Evolutionary conservation across 1,140 invertebrate genomes (phyloP).

Genomic region (Ctenoplectra terminalis): DNA sequence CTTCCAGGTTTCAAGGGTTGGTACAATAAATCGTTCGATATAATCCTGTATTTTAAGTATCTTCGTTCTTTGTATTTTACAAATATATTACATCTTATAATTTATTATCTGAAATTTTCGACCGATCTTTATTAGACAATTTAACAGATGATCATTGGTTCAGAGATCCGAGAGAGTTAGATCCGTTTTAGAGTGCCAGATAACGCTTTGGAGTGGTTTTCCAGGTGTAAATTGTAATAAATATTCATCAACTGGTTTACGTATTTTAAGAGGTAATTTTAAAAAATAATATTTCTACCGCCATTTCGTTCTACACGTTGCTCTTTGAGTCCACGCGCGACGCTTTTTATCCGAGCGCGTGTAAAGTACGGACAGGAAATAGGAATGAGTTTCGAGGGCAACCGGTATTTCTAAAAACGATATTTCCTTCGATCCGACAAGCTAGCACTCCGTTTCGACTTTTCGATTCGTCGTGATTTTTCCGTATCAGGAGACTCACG

Average conservation of each 20-base stretch:
- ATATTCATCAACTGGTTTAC: too few species aligned
- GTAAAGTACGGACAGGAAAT: background rate
- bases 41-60: background rate
- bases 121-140: too few species aligned
- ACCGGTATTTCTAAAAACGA: background rate
- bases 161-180: too few species aligned
- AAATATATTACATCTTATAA: too few species aligned
- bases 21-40: background rate
- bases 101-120: too few species aligned
- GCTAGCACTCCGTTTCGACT: background rate
- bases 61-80: background rate
- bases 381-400: background rate
- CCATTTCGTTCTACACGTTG: background rate
- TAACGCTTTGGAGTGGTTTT: too few species aligned
- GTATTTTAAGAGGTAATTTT: too few species aligned
- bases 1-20: background rate
- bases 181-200: too few species aligned
- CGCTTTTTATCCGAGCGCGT: background rate
- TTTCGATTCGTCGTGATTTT: background rate
- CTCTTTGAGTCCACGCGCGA: background rate
- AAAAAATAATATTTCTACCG: too few species aligned
- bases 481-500: background rate
- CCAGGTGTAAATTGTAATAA: too few species aligned
- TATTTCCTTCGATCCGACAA: conserved; percentile 1
- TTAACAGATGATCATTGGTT: too few species aligned